Evolutionary conservation across 2,888 invertebrate genomes (phyloP).

Genomic region (Torymus texanus): DNA sequence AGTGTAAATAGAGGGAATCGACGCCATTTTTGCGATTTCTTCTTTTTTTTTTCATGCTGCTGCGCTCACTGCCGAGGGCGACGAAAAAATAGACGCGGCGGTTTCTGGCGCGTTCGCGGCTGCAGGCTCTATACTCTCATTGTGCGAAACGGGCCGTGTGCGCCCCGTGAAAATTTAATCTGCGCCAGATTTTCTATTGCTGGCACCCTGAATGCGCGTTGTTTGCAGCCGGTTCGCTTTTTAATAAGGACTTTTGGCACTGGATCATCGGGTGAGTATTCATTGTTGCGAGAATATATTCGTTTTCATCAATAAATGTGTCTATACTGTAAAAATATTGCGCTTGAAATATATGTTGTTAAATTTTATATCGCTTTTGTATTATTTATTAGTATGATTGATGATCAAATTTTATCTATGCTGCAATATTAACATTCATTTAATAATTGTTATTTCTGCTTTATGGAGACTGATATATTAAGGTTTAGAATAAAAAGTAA

Average conservation of each 20-base stretch:
- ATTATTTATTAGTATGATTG: no score
- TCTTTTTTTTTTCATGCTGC: constrained; percentile 14
- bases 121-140: not conserved
- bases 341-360: no score
- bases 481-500: no score
- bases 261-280: not conserved
- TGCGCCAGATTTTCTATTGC: not conserved
- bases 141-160: constrained; percentile 23
- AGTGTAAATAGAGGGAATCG: constrained; percentile 53
- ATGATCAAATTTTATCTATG: no score
- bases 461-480: no score
- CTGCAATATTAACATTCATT: no score
- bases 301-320: no score
- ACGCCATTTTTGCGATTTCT: constrained; percentile 27
- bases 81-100: constrained; percentile 1
- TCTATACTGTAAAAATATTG: no score
- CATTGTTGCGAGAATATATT: constrained; percentile 3
- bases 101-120: constrained; percentile 14
- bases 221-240: not conserved
- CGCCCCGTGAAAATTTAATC: constrained; percentile 43
- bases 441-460: no score
- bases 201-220: not conserved
- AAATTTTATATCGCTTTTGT: no score
- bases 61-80: no score
- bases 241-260: not conserved